These are phyloP conservation scores for Nothoprocta pentlandii DNA, from an alignment of 2,113 vertebrate genomes.

Conservation along the genomic window DNA sequence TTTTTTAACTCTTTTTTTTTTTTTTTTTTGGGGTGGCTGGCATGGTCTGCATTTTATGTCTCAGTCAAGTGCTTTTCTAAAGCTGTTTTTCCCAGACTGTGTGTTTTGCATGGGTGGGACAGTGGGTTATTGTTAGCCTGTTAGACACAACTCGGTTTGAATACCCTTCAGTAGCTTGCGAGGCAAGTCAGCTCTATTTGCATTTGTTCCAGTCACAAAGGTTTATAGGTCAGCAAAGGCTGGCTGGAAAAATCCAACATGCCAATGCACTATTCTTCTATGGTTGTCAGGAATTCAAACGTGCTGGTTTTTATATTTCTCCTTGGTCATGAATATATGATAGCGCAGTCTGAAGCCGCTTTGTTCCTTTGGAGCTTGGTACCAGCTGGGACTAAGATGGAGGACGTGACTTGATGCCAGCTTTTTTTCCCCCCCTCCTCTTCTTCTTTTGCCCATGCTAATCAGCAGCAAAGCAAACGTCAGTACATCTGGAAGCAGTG, in stretches of 20 bases:
- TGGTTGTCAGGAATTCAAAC: constrained; percentile 77
- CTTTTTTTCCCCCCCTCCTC: not conserved
- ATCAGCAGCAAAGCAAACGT: constrained; percentile 63
- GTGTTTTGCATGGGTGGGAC: constrained; percentile 81
- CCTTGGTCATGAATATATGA: constrained; percentile 79
- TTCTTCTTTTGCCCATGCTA: constrained; percentile 44
- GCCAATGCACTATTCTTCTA: constrained; percentile 76
- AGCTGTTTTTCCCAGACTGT: constrained; percentile 79
- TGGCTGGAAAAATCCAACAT: constrained; percentile 83
- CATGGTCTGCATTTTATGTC: constrained; percentile 54
- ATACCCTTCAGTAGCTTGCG: constrained; percentile 87
- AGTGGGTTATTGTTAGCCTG: constrained; percentile 87
- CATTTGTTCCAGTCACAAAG: constrained; percentile 97
- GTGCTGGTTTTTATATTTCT: constrained; percentile 76
- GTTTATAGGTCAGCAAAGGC: constrained; percentile 94
- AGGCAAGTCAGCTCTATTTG: constrained; percentile 94
- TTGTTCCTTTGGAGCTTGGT: constrained; percentile 76
- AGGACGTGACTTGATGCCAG: constrained; percentile 77
- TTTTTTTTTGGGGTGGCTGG: not conserved
- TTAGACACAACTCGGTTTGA: constrained; percentile 87
- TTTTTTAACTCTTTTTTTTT: not conserved
- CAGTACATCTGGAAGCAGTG: constrained; percentile 67
- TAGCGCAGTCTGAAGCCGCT: constrained; percentile 69
- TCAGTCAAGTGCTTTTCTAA: constrained; percentile 76
- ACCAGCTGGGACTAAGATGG: constrained; percentile 82